Percentiles rank a stretch among this genome's conserved stretches.
These are phyloP conservation scores for Drosophila gaucha DNA, from an alignment of 2,888 invertebrate species.

Conservation along the genomic window DNA sequence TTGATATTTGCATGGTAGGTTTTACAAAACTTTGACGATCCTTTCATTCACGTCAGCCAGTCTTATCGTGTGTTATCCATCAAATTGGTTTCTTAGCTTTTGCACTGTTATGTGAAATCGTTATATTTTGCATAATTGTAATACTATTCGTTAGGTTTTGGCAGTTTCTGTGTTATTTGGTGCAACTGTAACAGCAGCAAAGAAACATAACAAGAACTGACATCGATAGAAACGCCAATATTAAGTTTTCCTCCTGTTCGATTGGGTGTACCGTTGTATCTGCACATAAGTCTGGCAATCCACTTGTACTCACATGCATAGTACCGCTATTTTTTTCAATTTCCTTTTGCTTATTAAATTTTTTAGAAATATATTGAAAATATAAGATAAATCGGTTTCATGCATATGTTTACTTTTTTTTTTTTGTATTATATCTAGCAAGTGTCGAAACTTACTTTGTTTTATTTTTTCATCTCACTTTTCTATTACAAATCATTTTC, in stretches of 20 bases:
- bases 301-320: not conserved
- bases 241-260: constrained; percentile 14
- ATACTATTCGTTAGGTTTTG: no score
- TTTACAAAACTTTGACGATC: not conserved
- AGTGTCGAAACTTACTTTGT: constrained; percentile 6
- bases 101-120: not conserved
- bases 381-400: no score
- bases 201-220: constrained; percentile 21
- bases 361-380: not conserved
- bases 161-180: constrained; percentile 5
- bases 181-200: constrained; percentile 39
- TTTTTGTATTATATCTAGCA: constrained; percentile 7
- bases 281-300: not conserved
- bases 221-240: constrained; percentile 18
- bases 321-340: not conserved
- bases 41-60: not conserved
- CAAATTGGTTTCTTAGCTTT: not conserved
- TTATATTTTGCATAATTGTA: no score
- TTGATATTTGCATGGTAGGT: constrained; percentile 45
- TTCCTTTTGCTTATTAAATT: not conserved
- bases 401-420: not conserved
- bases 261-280: constrained; percentile 12
- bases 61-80: not conserved
- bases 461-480: constrained; percentile 28
- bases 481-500: constrained; percentile 51